A percentile compares a stretch with the other conserved stretches of the same genome.
Evolutionary conservation across 1,140 invertebrate species (phyloP).

Genomic region (Apis laboriosa): DNA sequence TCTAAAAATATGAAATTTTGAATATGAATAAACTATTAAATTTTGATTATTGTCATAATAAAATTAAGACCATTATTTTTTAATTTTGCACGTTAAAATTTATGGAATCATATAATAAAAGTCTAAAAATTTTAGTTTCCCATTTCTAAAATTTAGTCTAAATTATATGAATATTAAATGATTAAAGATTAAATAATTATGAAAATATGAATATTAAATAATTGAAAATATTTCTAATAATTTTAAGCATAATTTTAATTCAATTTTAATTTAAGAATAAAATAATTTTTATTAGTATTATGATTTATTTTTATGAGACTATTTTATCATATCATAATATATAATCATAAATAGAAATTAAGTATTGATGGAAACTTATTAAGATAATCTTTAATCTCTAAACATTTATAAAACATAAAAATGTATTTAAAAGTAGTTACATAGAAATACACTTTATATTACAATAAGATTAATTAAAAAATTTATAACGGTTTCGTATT

Average conservation of each 20-base stretch:
- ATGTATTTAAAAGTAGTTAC: neutral
- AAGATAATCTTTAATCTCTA: neutral
- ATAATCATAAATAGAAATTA: neutral
- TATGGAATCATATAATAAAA: too few relatives aligned
- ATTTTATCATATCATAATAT: neutral
- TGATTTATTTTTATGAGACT: neutral
- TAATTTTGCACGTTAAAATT: too few relatives aligned
- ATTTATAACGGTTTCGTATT: neutral
- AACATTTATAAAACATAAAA: neutral
- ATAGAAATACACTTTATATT: slow-evolving; percentile 13
- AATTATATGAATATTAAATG: neutral
- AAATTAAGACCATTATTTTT: too few relatives aligned
- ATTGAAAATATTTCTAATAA: neutral
- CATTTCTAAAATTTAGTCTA: too few relatives aligned
- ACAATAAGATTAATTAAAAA: neutral
- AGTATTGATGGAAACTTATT: slow-evolving; percentile 3
- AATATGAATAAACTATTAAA: too few relatives aligned
- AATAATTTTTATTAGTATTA: neutral
- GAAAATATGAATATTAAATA: neutral
- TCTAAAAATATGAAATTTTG: too few relatives aligned
- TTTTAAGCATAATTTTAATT: neutral
- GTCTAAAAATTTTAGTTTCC: too few relatives aligned
- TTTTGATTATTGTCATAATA: too few relatives aligned
- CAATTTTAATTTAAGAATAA: neutral
- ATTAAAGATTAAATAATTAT: neutral